phyloP scores from a whole-genome alignment of 2,888 invertebrate species.

The Acrobasis suavella region DNA sequence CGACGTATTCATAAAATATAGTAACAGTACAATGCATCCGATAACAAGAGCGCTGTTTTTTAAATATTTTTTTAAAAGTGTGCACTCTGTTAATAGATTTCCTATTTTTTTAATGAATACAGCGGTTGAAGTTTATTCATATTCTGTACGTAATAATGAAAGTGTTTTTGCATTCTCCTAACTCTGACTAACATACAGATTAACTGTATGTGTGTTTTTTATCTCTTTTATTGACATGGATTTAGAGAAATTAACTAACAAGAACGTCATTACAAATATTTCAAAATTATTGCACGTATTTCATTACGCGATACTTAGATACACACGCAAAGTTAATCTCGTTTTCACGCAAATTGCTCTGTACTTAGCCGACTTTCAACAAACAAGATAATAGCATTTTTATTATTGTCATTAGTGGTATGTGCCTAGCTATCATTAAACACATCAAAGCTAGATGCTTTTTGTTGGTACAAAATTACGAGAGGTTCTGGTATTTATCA shows the following conservation, averaged over 20 bases:
- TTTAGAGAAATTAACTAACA: background rate
- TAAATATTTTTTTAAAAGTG: too few relatives aligned
- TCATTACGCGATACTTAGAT: background rate
- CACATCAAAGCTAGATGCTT: background rate
- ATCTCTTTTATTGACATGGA: too few relatives aligned
- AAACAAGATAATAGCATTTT: slow-evolving; percentile 19
- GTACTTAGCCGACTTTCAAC: slow-evolving; percentile 18
- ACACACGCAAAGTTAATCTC: slow-evolving; percentile 15
- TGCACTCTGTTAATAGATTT: too few relatives aligned
- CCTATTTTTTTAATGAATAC: too few relatives aligned
- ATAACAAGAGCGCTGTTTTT: too few relatives aligned
- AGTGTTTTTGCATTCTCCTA: too few relatives aligned
- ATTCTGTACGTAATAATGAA: too few relatives aligned
- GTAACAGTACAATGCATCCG: too few relatives aligned
- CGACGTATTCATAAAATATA: too few relatives aligned
- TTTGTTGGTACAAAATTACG: background rate
- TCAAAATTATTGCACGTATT: background rate
- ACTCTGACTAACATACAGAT: too few relatives aligned
- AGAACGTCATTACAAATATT: background rate
- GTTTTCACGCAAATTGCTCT: slow-evolving; percentile 15
- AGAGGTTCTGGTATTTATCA: background rate
- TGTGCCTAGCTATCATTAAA: slow-evolving; percentile 13
- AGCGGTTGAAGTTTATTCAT: too few relatives aligned
- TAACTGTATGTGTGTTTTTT: too few relatives aligned
- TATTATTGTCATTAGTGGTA: slow-evolving; percentile 16